phyloP scores from a whole-genome alignment of 64 coral and sea anemone genomes.

The Platygyra sinensis region DNA sequence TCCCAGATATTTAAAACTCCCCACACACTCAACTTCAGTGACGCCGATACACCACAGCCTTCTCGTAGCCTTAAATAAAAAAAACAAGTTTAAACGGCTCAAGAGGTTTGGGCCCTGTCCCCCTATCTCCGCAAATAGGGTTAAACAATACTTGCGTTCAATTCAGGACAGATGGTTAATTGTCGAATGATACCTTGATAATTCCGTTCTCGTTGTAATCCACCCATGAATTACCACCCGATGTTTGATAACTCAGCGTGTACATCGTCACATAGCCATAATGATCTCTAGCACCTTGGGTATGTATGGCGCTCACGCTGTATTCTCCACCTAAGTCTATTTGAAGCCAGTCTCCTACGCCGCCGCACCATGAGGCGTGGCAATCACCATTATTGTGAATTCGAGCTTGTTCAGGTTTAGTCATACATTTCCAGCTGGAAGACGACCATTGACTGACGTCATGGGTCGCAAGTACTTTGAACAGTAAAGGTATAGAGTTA shows the following conservation, averaged over 20 bases:
- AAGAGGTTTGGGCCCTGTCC: too few species aligned
- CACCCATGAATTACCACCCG: neutral
- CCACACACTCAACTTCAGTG: too few species aligned
- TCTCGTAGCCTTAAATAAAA: too few species aligned
- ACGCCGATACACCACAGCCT: too few species aligned
- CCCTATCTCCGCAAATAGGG: too few species aligned
- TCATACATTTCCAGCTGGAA: conserved; percentile 19
- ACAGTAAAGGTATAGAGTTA: neutral
- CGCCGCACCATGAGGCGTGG: conserved; percentile 15
- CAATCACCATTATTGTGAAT: neutral
- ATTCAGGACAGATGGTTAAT: too few species aligned
- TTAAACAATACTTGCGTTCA: too few species aligned
- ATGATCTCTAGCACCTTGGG: conserved; percentile 7
- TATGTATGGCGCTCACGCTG: neutral
- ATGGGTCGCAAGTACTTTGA: neutral
- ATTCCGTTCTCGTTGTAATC: neutral
- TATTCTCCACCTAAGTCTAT: neutral
- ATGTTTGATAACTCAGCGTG: neutral
- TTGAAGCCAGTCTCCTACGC: conserved; percentile 9
- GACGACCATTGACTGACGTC: conserved; percentile 1
- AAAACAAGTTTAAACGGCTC: too few species aligned
- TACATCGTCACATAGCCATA: conserved; percentile 3
- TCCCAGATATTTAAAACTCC: too few species aligned
- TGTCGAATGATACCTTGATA: neutral
- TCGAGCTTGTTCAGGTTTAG: neutral